Evolutionary conservation across 1,140 invertebrate genomes (phyloP).

Genomic region (Anastatus disparis): DNA sequence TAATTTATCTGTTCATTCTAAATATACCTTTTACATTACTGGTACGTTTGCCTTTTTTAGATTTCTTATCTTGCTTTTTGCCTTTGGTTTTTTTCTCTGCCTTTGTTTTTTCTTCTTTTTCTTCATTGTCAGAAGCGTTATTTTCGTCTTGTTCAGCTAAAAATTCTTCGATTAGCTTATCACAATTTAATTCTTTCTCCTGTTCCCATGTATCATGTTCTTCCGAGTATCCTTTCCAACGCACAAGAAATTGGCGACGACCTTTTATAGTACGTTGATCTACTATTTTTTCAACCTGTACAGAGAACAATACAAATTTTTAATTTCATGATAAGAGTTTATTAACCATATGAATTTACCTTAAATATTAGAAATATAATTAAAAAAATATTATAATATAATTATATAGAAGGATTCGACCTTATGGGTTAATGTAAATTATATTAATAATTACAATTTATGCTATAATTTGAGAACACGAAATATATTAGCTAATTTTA

Average conservation of each 20-base stretch:
- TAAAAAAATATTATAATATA: neutral
- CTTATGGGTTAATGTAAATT: too few relatives aligned
- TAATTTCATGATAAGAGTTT: neutral
- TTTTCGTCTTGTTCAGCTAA: conserved; percentile 59
- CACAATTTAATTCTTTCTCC: conserved; percentile 78
- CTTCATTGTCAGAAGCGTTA: conserved; percentile 51
- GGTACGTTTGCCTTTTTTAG: conserved; percentile 45
- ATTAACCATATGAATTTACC: neutral
- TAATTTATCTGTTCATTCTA: too few relatives aligned
- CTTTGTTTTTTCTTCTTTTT: conserved; percentile 39
- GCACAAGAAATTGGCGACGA: conserved; percentile 77
- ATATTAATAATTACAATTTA: too few relatives aligned
- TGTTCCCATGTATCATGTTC: conserved; percentile 84
- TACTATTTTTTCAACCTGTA: conserved; percentile 77
- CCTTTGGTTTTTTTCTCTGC: conserved; percentile 34
- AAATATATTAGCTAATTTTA: too few relatives aligned
- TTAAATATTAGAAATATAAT: neutral
- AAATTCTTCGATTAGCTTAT: conserved; percentile 74
- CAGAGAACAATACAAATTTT: conserved; percentile 13
- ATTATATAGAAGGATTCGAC: too few relatives aligned
- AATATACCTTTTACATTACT: too few relatives aligned
- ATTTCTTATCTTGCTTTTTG: conserved; percentile 30
- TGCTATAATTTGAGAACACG: too few relatives aligned
- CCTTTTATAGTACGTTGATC: conserved; percentile 76
- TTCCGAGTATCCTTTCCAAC: conserved; percentile 84